Evolutionary conservation across 2,113 vertebrate genomes (phyloP).

Genomic region (Sclerurus mexicanus): DNA sequence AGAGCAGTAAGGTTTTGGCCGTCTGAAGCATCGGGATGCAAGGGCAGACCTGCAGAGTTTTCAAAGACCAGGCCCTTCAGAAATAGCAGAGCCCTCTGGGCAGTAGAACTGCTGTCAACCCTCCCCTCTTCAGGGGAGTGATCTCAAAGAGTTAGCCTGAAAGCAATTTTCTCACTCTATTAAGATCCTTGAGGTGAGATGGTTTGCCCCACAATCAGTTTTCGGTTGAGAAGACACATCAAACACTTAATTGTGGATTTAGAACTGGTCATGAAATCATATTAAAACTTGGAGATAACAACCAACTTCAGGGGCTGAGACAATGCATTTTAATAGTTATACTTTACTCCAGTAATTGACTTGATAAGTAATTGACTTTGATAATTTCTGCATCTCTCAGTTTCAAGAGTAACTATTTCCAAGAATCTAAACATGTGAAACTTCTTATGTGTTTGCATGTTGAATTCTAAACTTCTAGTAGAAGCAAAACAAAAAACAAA

Average conservation of each 20-base stretch:
- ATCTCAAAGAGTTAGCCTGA: background rate
- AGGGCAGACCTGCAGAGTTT: rapidly evolving
- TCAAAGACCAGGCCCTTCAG: background rate
- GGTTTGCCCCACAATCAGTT: background rate
- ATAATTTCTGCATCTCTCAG: background rate
- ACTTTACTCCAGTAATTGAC: background rate
- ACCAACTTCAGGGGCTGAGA: background rate
- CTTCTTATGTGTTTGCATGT: background rate
- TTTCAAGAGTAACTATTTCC: background rate
- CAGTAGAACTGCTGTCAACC: background rate
- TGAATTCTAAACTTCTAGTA: background rate
- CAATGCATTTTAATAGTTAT: background rate
- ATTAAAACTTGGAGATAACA: background rate
- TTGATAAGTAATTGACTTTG: background rate
- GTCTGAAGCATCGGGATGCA: rapidly evolving
- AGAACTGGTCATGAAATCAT: background rate
- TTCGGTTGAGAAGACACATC: background rate
- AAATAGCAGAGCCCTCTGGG: background rate
- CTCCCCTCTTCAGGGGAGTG: rapidly evolving
- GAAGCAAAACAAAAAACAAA: background rate
- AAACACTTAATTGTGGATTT: background rate
- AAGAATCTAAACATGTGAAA: background rate
- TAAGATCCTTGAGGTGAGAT: background rate
- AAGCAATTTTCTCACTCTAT: background rate
- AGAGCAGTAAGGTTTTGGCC: background rate